phyloP scores from a whole-genome alignment of 2,888 invertebrate genomes.

The Brachycybe producta region DNA sequence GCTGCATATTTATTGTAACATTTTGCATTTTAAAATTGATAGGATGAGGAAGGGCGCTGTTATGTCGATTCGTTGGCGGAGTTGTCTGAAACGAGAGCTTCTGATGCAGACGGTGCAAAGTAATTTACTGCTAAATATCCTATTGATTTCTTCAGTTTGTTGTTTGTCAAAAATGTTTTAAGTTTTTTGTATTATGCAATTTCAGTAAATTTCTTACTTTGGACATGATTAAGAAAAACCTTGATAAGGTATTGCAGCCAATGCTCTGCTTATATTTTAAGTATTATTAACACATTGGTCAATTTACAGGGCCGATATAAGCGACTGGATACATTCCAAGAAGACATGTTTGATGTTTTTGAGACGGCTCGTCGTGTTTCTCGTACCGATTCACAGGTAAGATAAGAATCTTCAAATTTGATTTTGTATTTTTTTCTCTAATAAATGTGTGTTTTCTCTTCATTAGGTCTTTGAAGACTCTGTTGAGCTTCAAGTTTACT shows the following conservation, averaged over 20 bases:
- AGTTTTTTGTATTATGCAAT: slow-evolving; percentile 18
- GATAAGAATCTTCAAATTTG: not conserved
- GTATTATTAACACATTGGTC: slow-evolving; percentile 15
- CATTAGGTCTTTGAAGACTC: slow-evolving; percentile 76
- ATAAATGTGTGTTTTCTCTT: slow-evolving; percentile 2
- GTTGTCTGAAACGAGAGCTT: slow-evolving; percentile 67
- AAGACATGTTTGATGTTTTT: slow-evolving; percentile 87
- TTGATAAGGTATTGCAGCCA: slow-evolving; percentile 46
- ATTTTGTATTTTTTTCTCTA: no score
- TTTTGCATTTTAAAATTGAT: slow-evolving; percentile 15
- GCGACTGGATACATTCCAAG: slow-evolving; percentile 87
- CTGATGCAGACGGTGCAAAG: slow-evolving; percentile 23
- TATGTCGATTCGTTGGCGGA: slow-evolving; percentile 93
- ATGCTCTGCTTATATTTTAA: slow-evolving; percentile 6
- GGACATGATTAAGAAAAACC: slow-evolving; percentile 80
- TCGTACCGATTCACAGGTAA: slow-evolving; percentile 72
- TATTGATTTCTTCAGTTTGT: no score
- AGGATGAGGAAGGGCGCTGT: slow-evolving; percentile 88
- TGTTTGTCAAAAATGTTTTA: slow-evolving; percentile 19
- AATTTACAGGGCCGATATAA: slow-evolving; percentile 67
- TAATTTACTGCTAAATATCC: slow-evolving; percentile 19
- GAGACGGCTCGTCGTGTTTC: slow-evolving; percentile 74
- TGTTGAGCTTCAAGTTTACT: slow-evolving; percentile 80
- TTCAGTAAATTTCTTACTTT: slow-evolving; percentile 25
- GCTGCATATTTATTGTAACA: slow-evolving; percentile 2